Evolutionary conservation across 2,113 vertebrate genomes (phyloP).

Genomic region (Pristiophorus japonicus): DNA sequence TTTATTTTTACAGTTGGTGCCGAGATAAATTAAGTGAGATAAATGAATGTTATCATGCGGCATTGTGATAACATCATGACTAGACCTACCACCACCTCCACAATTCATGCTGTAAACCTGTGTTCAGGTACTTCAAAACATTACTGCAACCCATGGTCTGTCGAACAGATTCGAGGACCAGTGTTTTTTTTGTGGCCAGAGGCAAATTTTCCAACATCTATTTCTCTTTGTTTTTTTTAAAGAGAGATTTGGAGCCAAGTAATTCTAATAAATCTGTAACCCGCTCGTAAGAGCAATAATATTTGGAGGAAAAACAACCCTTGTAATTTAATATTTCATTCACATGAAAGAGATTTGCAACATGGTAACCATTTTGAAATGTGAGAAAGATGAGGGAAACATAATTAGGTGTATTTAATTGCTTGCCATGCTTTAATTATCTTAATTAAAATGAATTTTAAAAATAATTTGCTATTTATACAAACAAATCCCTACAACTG

Average conservation of each 20-base stretch:
- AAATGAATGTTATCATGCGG: background rate
- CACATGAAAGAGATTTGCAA: background rate
- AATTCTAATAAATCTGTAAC: background rate
- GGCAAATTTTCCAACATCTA: no score
- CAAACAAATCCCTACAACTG: background rate
- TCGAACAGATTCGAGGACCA: background rate
- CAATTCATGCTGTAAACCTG: background rate
- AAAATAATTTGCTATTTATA: background rate
- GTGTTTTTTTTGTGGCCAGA: background rate
- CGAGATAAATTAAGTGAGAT: background rate
- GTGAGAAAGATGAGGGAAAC: background rate
- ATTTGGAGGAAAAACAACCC: background rate
- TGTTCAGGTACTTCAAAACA: background rate
- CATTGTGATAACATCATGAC: background rate
- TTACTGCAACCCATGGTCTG: background rate
- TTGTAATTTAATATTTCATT: background rate
- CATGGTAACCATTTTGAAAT: background rate
- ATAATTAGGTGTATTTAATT: background rate
- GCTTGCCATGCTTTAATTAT: background rate
- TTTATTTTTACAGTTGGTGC: conserved; percentile 15
- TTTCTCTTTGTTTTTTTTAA: background rate
- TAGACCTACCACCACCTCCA: background rate
- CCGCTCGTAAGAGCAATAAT: background rate
- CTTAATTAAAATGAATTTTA: no score
- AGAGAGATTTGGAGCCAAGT: background rate